Evolutionary conservation across 2,113 vertebrate genomes (phyloP).

Genomic region (Orycteropus afer): DNA sequence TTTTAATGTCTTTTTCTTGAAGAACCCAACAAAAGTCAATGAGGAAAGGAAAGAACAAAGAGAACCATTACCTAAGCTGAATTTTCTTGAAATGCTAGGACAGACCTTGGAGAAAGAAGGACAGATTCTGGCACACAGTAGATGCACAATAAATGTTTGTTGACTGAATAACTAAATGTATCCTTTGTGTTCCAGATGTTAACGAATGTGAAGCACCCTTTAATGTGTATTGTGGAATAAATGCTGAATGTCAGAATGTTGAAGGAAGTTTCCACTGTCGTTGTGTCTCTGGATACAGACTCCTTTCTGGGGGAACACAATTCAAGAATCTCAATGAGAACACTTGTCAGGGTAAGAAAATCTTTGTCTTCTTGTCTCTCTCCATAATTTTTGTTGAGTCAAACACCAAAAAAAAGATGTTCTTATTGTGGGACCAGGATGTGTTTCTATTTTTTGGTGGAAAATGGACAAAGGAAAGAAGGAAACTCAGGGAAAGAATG

Average conservation of each 20-base stretch:
- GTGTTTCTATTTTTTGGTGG: neutral
- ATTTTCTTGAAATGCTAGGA: neutral
- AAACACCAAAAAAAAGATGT: neutral
- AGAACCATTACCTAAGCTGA: neutral
- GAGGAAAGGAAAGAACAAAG: neutral
- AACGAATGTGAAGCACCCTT: constrained; percentile 55
- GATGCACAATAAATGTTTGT: neutral
- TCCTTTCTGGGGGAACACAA: neutral
- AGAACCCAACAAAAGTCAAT: neutral
- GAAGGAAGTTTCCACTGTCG: neutral
- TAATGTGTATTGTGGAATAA: neutral
- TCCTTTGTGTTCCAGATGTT: constrained; percentile 57
- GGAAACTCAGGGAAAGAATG: neutral
- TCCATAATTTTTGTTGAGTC: neutral
- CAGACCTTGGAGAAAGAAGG: neutral
- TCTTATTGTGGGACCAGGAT: neutral
- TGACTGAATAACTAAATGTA: neutral
- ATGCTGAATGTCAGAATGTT: constrained; percentile 46
- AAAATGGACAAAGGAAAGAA: neutral
- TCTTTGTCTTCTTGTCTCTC: neutral
- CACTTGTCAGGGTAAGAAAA: constrained; percentile 54
- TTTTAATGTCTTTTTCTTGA: neutral
- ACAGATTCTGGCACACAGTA: neutral
- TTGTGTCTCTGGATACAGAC: constrained; percentile 4
- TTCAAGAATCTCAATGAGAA: neutral